phyloP scores from a whole-genome alignment of 2,113 vertebrate genomes.

The Poicephalus gulielmi region DNA sequence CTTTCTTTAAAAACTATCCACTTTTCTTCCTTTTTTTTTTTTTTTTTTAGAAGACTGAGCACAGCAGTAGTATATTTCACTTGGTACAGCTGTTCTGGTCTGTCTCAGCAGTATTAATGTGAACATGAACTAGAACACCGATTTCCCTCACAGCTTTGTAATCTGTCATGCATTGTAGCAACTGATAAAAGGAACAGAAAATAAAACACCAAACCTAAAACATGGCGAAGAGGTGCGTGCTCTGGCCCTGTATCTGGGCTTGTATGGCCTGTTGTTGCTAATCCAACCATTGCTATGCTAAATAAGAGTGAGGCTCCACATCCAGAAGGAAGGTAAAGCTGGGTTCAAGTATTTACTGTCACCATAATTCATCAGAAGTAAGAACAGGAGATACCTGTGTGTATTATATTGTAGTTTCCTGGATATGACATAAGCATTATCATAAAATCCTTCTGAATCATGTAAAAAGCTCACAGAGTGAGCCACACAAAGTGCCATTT shows the following conservation, averaged over 20 bases:
- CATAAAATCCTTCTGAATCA: background rate
- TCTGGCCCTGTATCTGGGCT: background rate
- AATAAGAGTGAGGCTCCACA: background rate
- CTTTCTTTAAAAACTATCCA: background rate
- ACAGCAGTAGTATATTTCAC: background rate
- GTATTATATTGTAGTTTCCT: background rate
- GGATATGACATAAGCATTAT: background rate
- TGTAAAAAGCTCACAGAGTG: background rate
- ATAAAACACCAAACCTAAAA: background rate
- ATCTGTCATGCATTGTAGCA: background rate
- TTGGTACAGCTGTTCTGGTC: background rate
- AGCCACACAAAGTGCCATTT: background rate
- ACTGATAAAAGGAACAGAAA: background rate
- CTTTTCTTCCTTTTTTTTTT: background rate
- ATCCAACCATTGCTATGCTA: background rate
- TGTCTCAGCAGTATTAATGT: background rate
- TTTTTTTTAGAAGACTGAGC: background rate
- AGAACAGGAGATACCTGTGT: background rate
- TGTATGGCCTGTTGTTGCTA: background rate
- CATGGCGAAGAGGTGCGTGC: background rate
- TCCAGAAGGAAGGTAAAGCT: background rate
- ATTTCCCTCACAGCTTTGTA: background rate
- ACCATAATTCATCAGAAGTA: background rate
- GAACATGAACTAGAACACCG: background rate
- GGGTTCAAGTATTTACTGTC: background rate